These are phyloP conservation scores for Vesta saturnalis DNA, from an alignment of 2,888 invertebrate species.

Conservation along the genomic window DNA sequence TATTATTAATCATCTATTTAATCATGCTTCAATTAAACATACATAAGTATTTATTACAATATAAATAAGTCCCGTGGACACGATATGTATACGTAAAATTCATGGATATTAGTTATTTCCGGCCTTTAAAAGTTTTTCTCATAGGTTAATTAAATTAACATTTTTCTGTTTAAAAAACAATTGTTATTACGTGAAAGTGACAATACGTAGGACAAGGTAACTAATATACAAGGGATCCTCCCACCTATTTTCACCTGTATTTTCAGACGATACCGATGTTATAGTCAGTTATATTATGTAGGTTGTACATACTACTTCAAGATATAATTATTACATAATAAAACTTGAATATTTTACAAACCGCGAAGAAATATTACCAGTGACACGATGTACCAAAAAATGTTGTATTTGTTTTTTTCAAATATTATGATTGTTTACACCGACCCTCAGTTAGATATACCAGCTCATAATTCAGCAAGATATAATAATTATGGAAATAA, in stretches of 20 bases:
- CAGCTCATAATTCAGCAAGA: conserved; percentile 38
- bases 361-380: background rate
- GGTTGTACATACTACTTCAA: conserved; percentile 44
- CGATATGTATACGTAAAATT: no score
- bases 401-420: background rate
- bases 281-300: conserved; percentile 54
- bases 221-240: conserved; percentile 46
- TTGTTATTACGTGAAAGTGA: conserved; percentile 52
- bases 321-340: conserved; percentile 29
- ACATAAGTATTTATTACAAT: no score
- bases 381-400: background rate
- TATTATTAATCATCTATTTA: no score
- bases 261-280: conserved; percentile 50
- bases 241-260: conserved; percentile 55
- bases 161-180: conserved; percentile 45
- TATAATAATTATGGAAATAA: conserved; percentile 33
- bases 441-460: conserved; percentile 47
- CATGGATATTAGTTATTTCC: background rate
- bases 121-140: conserved; percentile 8
- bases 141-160: conserved; percentile 40
- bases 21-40: no score
- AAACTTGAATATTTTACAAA: background rate
- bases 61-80: no score
- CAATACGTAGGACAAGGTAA: conserved; percentile 54
- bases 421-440: conserved; percentile 3